These are phyloP conservation scores for Rhynchopsitta pachyrhyncha DNA, from an alignment of 2,113 vertebrate genomes.

Conservation along the genomic window DNA sequence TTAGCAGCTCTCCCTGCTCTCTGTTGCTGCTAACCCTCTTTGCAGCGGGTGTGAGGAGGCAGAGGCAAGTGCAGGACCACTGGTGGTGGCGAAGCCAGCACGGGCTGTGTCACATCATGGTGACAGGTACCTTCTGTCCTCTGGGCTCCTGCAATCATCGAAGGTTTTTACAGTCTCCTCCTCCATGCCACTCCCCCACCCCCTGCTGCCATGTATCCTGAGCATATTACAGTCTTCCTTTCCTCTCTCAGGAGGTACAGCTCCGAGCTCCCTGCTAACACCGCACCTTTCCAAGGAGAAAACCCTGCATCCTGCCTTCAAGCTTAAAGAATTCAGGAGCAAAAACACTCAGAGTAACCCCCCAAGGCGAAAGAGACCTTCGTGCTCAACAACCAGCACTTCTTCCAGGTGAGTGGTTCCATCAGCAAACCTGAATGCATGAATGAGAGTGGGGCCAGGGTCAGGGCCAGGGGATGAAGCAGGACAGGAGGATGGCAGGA, in stretches of 20 bases:
- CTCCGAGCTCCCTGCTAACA: constrained; percentile 23
- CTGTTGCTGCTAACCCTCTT: neutral
- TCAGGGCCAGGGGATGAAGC: neutral
- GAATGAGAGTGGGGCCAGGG: neutral
- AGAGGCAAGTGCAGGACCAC: neutral
- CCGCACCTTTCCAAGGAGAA: constrained; percentile 19
- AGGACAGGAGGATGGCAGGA: neutral
- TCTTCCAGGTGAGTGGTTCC: constrained; percentile 45
- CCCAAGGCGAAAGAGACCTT: neutral
- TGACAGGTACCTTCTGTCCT: constrained; percentile 40
- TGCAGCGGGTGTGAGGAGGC: neutral
- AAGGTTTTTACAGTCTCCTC: constrained; percentile 62
- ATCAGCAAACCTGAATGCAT: neutral
- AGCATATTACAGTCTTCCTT: constrained; percentile 59
- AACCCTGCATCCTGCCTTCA: neutral
- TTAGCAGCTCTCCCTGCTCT: neutral
- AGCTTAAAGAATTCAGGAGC: constrained; percentile 7
- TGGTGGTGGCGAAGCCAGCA: neutral
- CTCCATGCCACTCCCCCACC: constrained; percentile 62
- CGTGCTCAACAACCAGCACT: neutral
- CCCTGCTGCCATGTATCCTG: constrained; percentile 32
- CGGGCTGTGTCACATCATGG: neutral
- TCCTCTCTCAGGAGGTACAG: constrained; percentile 40
- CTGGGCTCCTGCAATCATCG: constrained; percentile 45
- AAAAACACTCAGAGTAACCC: neutral